Conservation (phyloP, 2,113 vertebrate species). For the Amazona guildingii region DNA sequence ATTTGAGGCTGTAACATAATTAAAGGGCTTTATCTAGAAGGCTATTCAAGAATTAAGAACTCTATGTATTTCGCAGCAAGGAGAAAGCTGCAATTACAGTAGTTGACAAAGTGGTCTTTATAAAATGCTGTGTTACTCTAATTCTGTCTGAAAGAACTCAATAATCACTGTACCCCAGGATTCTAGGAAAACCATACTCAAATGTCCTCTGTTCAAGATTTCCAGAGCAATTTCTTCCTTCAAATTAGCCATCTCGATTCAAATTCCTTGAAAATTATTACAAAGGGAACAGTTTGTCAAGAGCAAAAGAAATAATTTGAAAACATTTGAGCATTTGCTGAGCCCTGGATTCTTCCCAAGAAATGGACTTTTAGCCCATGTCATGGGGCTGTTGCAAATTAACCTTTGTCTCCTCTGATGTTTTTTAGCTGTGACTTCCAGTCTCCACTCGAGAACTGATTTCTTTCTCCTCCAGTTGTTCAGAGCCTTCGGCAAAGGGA, state of each 20-base stretch:
- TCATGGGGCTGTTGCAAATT: neutral
- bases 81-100: neutral
- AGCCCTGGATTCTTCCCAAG: neutral
- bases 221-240: neutral
- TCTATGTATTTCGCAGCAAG: neutral
- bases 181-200: neutral
- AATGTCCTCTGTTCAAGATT: neutral
- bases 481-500: neutral
- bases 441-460: accelerated
- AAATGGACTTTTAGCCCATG: neutral
- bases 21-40: neutral
- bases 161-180: neutral
- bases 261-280: neutral
- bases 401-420: neutral
- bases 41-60: neutral
- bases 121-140: neutral
- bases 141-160: neutral
- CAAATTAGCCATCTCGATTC: neutral
- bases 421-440: neutral
- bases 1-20: neutral
- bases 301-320: neutral
- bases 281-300: neutral
- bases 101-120: neutral
- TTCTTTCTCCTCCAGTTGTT: neutral
- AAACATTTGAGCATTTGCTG: neutral